phyloP scores from a whole-genome alignment of 2,113 vertebrate species.

The Ceyx margarethae region DNA sequence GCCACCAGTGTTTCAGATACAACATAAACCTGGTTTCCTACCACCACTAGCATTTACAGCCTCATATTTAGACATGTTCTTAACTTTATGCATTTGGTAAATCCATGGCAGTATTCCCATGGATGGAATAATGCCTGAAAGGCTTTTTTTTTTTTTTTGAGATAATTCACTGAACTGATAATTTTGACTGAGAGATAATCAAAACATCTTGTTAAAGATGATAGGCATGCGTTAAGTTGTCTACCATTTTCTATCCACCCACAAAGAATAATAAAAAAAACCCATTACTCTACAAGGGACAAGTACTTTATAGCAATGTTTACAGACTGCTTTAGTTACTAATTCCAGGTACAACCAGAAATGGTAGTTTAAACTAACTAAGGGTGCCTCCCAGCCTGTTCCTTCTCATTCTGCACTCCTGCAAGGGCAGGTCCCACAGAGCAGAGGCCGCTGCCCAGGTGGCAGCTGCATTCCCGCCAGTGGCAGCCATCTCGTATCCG shows the following conservation, averaged over 20 bases:
- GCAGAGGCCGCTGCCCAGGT: neutral
- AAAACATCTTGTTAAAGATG: neutral
- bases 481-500: neutral
- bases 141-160: neutral
- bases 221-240: neutral
- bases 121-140: neutral
- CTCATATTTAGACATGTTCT: neutral
- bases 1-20: neutral
- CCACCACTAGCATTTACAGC: neutral
- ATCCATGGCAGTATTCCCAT: rapidly evolving
- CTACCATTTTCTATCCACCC: neutral
- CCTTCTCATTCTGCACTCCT: too few relatives aligned
- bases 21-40: neutral
- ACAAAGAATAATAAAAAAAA: neutral
- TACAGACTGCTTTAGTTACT: neutral
- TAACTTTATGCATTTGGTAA: neutral
- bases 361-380: neutral
- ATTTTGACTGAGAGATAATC: neutral
- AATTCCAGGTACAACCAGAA: neutral
- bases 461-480: neutral
- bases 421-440: neutral
- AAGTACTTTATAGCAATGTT: neutral
- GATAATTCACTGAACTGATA: neutral
- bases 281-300: neutral
- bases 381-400: neutral